These are phyloP conservation scores for Neogale vison DNA, from an alignment of 2,113 vertebrate species.

Conservation along the genomic window DNA sequence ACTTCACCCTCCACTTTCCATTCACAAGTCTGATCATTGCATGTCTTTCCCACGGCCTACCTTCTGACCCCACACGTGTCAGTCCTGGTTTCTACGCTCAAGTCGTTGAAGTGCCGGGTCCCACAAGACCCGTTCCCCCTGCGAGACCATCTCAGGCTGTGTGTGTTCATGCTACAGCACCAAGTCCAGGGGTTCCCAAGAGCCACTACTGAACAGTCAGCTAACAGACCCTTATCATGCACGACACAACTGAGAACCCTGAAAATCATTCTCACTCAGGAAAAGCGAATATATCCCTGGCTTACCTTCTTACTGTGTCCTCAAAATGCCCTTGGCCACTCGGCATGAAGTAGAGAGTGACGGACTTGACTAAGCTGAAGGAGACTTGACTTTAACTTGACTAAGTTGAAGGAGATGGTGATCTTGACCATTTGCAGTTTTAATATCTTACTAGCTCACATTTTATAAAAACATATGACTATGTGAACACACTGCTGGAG, in stretches of 20 bases:
- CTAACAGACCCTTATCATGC: not conserved
- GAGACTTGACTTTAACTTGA: not conserved
- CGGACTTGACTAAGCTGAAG: not conserved
- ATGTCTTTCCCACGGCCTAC: not conserved
- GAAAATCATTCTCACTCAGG: not conserved
- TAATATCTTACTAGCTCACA: not conserved
- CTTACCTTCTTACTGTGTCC: accelerated
- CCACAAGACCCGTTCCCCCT: accelerated
- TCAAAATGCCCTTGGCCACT: no score
- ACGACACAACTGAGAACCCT: not conserved
- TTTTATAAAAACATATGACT: not conserved
- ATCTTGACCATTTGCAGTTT: not conserved
- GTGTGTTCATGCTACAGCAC: accelerated
- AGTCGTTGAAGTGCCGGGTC: accelerated
- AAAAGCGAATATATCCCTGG: no score
- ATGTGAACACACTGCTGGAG: not conserved
- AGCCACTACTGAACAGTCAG: not conserved
- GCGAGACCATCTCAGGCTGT: no score
- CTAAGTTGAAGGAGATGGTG: not conserved
- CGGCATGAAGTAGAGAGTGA: not conserved
- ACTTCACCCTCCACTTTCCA: not conserved
- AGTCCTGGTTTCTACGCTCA: not conserved
- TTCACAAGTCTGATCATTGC: not conserved
- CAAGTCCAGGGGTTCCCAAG: not conserved
- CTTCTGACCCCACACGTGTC: no score